Percentiles rank a stretch among this genome's conserved stretches.
Conservation (phyloP, 2,888 invertebrate species). For the Onchidella celtica region DNA sequence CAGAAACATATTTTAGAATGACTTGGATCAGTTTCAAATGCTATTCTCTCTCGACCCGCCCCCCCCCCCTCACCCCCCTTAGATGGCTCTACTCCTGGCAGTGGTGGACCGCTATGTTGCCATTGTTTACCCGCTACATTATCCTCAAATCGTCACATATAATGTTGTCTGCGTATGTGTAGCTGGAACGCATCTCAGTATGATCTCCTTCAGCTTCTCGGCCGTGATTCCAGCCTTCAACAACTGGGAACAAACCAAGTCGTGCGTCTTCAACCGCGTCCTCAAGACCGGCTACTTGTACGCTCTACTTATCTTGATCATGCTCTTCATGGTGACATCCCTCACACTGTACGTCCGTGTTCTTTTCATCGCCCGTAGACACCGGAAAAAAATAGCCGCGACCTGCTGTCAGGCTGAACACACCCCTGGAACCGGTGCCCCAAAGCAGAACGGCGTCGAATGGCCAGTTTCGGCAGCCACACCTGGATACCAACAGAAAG, state of each 20-base stretch:
- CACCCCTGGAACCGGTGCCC: no score
- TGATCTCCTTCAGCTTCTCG: background rate
- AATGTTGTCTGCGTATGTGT: background rate
- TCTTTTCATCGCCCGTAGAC: background rate
- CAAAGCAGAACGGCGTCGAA: no score
- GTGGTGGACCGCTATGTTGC: conserved; percentile 4
- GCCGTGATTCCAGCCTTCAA: background rate
- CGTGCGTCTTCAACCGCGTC: conserved; percentile 6
- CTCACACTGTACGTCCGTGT: background rate
- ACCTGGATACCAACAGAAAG: no score
- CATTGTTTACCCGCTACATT: background rate
- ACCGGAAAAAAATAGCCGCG: background rate
- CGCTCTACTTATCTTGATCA: background rate
- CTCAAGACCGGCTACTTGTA: background rate
- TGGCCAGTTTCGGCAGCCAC: no score
- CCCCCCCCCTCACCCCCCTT: no score
- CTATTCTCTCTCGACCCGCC: no score
- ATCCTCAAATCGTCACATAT: conserved; percentile 1
- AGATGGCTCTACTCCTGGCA: background rate
- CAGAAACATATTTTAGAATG: no score
- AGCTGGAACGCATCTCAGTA: background rate
- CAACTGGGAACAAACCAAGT: background rate
- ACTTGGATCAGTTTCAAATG: no score
- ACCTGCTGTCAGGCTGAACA: no score
- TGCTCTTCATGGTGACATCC: background rate